These are phyloP conservation scores for Cylloceria caligata DNA, from an alignment of 2,888 invertebrate species.

Conservation along the genomic window DNA sequence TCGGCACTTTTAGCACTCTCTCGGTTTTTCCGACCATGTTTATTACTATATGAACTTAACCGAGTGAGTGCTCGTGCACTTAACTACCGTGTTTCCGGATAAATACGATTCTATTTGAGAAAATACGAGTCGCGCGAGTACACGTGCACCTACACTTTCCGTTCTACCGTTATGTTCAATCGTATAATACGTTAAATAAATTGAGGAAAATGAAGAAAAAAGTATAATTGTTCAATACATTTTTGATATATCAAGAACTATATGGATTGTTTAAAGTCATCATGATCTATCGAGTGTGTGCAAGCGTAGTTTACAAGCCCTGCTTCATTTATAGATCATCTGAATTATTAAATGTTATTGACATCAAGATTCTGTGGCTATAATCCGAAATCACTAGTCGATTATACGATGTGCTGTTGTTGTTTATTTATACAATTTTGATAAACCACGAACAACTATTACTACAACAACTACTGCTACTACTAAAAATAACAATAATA, in stretches of 20 bases:
- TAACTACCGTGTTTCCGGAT: not conserved
- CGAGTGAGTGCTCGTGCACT: not conserved
- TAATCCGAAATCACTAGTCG: not conserved
- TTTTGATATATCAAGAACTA: too few species aligned
- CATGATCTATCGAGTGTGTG: too few species aligned
- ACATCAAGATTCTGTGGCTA: not conserved
- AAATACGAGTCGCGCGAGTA: too few species aligned
- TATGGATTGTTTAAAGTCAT: too few species aligned
- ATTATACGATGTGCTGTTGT: not conserved
- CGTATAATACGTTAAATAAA: not conserved
- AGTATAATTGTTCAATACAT: too few species aligned
- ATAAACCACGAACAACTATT: not conserved
- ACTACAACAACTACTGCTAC: too few species aligned
- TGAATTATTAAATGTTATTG: too few species aligned
- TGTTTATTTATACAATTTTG: not conserved
- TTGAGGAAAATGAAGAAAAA: too few species aligned
- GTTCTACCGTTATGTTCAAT: not conserved
- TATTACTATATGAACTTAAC: not conserved
- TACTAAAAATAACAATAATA: not conserved
- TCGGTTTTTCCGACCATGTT: not conserved
- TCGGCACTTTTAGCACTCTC: constrained; percentile 17
- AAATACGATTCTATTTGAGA: constrained; percentile 1
- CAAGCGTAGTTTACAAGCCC: too few species aligned
- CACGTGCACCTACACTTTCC: too few species aligned
- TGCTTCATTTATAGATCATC: too few species aligned